These are phyloP conservation scores for Lottia gigantea DNA, from an alignment of 2,888 invertebrate genomes.

Conservation along the genomic window DNA sequence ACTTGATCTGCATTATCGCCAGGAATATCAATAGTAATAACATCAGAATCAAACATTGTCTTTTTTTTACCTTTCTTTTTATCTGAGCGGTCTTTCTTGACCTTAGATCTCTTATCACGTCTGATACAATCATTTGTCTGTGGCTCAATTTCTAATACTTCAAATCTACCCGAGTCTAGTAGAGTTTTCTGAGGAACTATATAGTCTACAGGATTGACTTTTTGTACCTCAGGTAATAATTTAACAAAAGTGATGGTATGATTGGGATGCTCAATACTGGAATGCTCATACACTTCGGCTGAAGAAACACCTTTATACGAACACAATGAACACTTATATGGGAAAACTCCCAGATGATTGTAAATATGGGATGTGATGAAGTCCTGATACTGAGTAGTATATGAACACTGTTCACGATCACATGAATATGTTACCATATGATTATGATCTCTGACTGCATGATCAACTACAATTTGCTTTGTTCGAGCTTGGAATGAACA, in stretches of 20 bases:
- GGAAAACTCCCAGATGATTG: neutral
- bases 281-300: neutral
- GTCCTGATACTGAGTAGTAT: neutral
- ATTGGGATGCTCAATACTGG: neutral
- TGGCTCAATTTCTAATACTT: neutral
- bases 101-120: too few species aligned
- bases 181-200: neutral
- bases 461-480: neutral
- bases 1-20: too few species aligned
- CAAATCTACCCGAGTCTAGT: neutral
- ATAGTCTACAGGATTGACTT: neutral
- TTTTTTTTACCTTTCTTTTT: too few species aligned
- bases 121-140: too few species aligned
- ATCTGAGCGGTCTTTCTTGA: too few species aligned
- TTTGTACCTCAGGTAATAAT: neutral
- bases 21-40: too few species aligned
- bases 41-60: too few species aligned
- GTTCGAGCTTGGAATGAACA: neutral
- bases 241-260: neutral
- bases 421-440: neutral
- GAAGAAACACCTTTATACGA: neutral
- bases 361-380: neutral
- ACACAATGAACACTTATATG: slow-evolving; percentile 1
- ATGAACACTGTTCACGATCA: neutral
- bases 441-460: neutral